Evolutionary conservation across 2,113 vertebrate genomes (phyloP), one percentile per base, ranked within the genome.

Genomic region (Lipotes vexillifer): DNA sequence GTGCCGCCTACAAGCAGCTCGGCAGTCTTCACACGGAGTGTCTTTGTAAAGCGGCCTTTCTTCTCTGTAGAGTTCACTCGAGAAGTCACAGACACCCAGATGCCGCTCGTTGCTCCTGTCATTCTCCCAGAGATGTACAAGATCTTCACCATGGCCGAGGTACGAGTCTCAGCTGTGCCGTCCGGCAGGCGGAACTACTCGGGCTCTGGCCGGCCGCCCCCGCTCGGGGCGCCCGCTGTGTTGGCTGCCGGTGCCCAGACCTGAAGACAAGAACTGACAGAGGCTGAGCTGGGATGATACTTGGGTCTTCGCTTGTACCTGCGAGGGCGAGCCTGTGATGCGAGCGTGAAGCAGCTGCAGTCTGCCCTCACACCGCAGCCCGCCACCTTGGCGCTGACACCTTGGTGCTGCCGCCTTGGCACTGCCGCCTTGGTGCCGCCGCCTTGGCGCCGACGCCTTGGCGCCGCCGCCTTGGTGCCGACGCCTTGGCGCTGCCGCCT

Each of bases 61-160:
- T 44, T 23, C 86, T 96, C 96, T 65, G 27, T 80, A 99, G 99
- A 99, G 87, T 99, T 99, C 88, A 99, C 99, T 0, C 99, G 99
- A n/a, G 99, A 99, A 97, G 99, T 99, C 93, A 99, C 99, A 1
- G 99, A 99, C 95, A 99, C 99, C 17, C 99, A 99, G 98, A 99
- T 99, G 99, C 99, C 99, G 0, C 99, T 99, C 52, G 99, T 99
- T 59, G 99, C 99, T 96, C 99, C 99, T 5, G 99, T 99, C 94
- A 99, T 99, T 97, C 99, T 99, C 91, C 99, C 99, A 41, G 99
- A 99, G 98, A 99, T 99, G 99, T 99, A 99, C 97, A 99, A 99
- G 98, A 99, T 99, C 98, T 99, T 99, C 98, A 99, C 99, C 5
- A 99, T 99, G 99, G 99, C 99, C 8, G 99, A 99, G 99, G 99